Base-by-base conservation (phyloP, 2,113 vertebrate species). In the Eurystomus gularis region DNA sequence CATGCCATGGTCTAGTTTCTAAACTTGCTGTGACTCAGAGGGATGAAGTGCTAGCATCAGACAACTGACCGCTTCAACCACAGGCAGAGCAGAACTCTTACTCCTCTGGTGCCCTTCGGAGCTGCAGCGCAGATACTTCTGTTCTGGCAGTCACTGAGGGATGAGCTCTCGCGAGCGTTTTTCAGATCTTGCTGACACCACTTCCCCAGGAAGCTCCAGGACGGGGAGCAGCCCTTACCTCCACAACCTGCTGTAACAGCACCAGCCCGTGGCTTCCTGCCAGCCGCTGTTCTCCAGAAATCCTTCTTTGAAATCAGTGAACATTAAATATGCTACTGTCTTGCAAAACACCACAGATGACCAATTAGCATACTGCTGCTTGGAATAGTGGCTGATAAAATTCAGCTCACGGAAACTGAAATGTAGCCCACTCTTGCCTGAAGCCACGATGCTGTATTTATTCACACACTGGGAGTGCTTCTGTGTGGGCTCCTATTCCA, bases 131-230 rank as follows among this genome's bases (percentile, higher is more conserved):
- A 9, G 39, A 4, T 13, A 31, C 11, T 37, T 28, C 3, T 1
- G 23, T 44, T 31, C 44, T 31, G 71, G 46, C 2, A 5, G 7
- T 10, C 46, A 7, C 64, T 6, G 28, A 69, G 46, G 20, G 7
- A 60, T 33, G 17, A 29, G 7, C 28, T 39, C 20, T 37, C 33
- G 28, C 0, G 0, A 28, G 64, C 31, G 8, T 40, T 60, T 71
- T 37, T 48, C 80, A 40, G 3, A 10, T 24, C 48, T 23, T 28
- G 66, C 58, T 55, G 86, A 46, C 35, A 33, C 17, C 20, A 5
- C 16, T 49, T 33, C 64, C 17, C 60, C 13, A 44, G 68, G 66
- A 64, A 71, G 51, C 83, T 65, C 44, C 0, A 3, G 35, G 40
- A 37, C 15, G 11, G 54, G 15, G 10, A 24, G 25, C 62, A 52